These are phyloP conservation scores for Dunckerocampus dactyliophorus DNA, from an alignment of 2,113 vertebrate species.

Conservation along the genomic window DNA sequence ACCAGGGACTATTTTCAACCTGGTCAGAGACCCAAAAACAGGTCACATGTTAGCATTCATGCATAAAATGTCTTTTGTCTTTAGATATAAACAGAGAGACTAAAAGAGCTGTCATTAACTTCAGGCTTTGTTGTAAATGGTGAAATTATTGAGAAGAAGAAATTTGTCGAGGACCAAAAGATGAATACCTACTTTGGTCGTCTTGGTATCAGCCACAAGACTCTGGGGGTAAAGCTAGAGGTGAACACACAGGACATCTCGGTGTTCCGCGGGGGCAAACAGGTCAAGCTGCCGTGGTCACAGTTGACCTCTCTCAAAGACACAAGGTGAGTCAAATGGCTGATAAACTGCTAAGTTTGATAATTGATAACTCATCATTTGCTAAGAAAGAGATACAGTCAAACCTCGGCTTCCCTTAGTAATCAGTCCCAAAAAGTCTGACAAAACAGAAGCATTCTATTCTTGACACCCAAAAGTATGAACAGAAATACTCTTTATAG, in stretches of 20 bases:
- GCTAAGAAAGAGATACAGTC: background rate
- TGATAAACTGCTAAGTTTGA: background rate
- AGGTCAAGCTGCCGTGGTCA: slow-evolving; percentile 75
- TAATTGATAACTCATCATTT: background rate
- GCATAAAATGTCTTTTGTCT: background rate
- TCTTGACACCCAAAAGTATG: no score
- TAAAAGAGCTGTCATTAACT: slow-evolving; percentile 5
- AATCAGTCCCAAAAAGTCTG: no score
- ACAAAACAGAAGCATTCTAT: no score
- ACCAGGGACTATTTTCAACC: slow-evolving; percentile 82
- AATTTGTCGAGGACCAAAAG: slow-evolving; percentile 31
- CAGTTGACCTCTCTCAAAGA: slow-evolving; percentile 67
- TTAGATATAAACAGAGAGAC: background rate
- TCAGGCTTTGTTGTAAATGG: slow-evolving; percentile 83
- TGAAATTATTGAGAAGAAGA: slow-evolving; percentile 83
- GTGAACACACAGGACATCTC: slow-evolving; percentile 78
- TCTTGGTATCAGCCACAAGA: slow-evolving; percentile 77
- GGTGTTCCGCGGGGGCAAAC: slow-evolving; percentile 62
- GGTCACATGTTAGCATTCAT: slow-evolving; percentile 62
- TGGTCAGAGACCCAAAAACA: slow-evolving; percentile 81
- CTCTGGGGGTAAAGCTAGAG: slow-evolving; percentile 72
- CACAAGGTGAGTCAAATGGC: slow-evolving; percentile 64
- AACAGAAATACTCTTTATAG: no score
- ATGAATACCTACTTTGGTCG: slow-evolving; percentile 83
- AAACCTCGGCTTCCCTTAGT: no score